Evolutionary conservation across 2,888 invertebrate species (phyloP).

Genomic region (Ophioninae sp.): DNA sequence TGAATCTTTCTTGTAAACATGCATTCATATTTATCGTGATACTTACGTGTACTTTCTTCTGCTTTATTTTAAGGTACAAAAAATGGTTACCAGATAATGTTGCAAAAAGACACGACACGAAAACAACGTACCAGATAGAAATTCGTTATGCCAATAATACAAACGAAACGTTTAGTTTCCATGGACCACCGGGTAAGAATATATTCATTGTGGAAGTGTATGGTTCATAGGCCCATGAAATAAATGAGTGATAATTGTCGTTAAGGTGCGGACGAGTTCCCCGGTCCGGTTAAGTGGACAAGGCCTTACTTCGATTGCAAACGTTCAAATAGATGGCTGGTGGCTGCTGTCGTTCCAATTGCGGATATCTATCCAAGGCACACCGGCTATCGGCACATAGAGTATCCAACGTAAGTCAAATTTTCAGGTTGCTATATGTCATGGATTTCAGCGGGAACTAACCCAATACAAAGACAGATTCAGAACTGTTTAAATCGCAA

Average conservation of each 20-base stretch:
- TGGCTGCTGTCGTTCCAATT: constrained; percentile 96
- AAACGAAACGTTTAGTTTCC: constrained; percentile 97
- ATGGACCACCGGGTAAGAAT: constrained; percentile 89
- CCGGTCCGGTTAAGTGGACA: constrained; percentile 97
- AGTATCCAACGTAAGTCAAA: constrained; percentile 92
- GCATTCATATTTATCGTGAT: too few relatives aligned
- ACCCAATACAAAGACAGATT: too few relatives aligned
- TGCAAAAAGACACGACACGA: constrained; percentile 91
- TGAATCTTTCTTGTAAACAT: too few relatives aligned
- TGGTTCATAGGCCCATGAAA: too few relatives aligned
- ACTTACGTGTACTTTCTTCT: not conserved
- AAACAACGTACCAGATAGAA: constrained; percentile 96
- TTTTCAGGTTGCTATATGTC: not conserved
- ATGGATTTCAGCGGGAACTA: too few relatives aligned
- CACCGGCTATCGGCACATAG: constrained; percentile 95
- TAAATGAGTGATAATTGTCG: too few relatives aligned
- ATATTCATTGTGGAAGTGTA: not conserved
- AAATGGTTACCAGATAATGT: constrained; percentile 95
- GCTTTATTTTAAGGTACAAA: constrained; percentile 84
- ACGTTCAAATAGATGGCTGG: constrained; percentile 96
- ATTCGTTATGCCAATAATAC: constrained; percentile 97
- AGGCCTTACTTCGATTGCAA: constrained; percentile 98
- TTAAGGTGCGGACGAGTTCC: constrained; percentile 91
- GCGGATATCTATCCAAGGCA: constrained; percentile 97
- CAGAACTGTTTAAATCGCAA: too few relatives aligned